These are phyloP conservation scores for Eremophila alpestris DNA, from an alignment of 2,797 vertebrate genomes.

Conservation along the genomic window DNA sequence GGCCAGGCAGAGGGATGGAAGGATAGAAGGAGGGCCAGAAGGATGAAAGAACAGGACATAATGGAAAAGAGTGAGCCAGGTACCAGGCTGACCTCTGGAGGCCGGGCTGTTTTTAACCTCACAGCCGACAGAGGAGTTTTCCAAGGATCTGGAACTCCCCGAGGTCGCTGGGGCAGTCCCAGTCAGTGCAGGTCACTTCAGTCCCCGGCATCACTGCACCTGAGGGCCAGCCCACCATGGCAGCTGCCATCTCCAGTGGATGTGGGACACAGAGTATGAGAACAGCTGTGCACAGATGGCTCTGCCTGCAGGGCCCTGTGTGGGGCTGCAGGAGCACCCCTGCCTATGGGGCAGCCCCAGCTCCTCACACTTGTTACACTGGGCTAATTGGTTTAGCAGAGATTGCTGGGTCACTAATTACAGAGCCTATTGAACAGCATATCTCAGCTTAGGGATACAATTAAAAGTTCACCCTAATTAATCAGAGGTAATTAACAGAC, in stretches of 20 bases:
- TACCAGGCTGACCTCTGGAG: background rate
- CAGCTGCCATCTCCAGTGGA: accelerated
- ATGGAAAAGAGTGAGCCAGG: background rate
- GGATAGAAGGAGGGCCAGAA: background rate
- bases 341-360: background rate
- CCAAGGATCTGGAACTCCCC: accelerated
- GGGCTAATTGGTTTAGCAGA: slow-evolving; percentile 77
- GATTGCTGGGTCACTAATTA: slow-evolving; percentile 79
- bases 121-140: background rate
- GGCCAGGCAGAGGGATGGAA: background rate
- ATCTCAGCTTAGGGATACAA: slow-evolving; percentile 78
- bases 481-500: slow-evolving; percentile 82
- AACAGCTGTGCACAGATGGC: background rate
- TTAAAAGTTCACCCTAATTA: slow-evolving; percentile 84
- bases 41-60: accelerated
- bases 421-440: slow-evolving; percentile 69
- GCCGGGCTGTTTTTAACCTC: background rate
- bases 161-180: background rate
- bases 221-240: accelerated
- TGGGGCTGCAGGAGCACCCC: background rate
- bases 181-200: background rate
- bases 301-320: background rate
- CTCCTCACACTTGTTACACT: slow-evolving; percentile 49
- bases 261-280: background rate
- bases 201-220: accelerated